Evolutionary conservation across 1,140 invertebrate species (phyloP).

Genomic region (Diploscapter pachys): DNA sequence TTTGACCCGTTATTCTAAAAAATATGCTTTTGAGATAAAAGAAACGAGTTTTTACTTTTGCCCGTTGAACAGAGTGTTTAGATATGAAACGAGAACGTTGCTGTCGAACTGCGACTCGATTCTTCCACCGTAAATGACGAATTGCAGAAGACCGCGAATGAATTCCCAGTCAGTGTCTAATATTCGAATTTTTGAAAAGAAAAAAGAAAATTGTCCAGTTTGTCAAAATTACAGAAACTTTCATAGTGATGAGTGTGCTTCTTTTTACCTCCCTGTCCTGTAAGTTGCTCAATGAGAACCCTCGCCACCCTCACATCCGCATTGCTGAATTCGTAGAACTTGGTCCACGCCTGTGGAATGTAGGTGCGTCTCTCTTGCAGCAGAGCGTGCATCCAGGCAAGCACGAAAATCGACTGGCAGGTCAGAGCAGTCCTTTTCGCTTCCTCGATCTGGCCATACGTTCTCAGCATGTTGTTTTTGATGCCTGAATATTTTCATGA

Average conservation of each 20-base stretch:
- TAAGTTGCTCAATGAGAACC: constrained; percentile 67
- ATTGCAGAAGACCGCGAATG: constrained; percentile 75
- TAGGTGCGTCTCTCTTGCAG: constrained; percentile 81
- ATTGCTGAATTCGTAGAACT: constrained; percentile 83
- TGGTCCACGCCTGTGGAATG: constrained; percentile 81
- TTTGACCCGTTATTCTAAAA: constrained; percentile 6
- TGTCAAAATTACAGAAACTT: constrained; percentile 12
- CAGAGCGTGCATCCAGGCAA: constrained; percentile 80
- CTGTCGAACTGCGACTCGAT: constrained; percentile 78
- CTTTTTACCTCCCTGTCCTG: constrained; percentile 60
- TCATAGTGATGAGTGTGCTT: constrained; percentile 38
- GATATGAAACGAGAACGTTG: constrained; percentile 72
- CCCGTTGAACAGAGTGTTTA: constrained; percentile 71
- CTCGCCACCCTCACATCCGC: constrained; percentile 76
- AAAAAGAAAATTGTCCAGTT: constrained; percentile 48
- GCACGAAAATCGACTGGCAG: constrained; percentile 66
- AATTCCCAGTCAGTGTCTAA: constrained; percentile 71
- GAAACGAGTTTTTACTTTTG: constrained; percentile 57
- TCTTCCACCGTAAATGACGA: constrained; percentile 81
- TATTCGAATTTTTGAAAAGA: constrained; percentile 49
- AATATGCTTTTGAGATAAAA: background rate
- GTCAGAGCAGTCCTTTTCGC: constrained; percentile 17
- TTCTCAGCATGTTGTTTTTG: constrained; percentile 62
- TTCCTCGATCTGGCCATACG: constrained; percentile 60
- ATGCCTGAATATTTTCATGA: constrained; percentile 36